Base-by-base conservation (phyloP, 2,797 vertebrate species). In the Coregonus suidteri region DNA sequence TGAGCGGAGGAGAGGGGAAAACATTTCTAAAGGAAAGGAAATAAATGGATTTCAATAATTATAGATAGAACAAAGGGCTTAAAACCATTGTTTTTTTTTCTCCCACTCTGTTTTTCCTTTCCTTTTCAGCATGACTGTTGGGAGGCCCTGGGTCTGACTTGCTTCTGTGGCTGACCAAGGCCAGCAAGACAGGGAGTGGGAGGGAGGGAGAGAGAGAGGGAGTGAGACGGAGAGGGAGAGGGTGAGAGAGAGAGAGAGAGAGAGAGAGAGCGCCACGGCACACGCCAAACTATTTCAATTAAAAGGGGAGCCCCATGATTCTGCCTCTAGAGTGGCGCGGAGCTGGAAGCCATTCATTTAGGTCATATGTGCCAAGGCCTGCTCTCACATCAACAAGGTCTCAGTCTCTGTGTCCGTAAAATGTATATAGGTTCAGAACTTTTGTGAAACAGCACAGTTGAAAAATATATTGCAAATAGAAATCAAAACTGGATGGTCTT, bases 41-140 rank as follows among this genome's bases (percentile, higher is more conserved):
- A 88, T 84, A 85, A 91, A 93, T 87, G 81, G 82, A 81, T 92
- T 93, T 91, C 92, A 93, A 93, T 92, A 93, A 89, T 90, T 83
- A 80, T 83, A 81, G 85, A 86, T 72, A 88, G 85, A 92, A 92
- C 91, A 90, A 88, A 79, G 80, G 76, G 83, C 77, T 81, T 84
- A 87, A 83, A 73, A 0, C 81, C 84, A 86, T 88, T 86, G 85
- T 80, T 83, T 85, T 86, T 86, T 88, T n/a, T 76, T 73, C 71
- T 82, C 41, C 62, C 25, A 25, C 68, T 74, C n/a, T 37, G 64
- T 78, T 20, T 35, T 47, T 34, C n/a, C 35, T 3, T 25, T 30
- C 85, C 75, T 86, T 83, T 54, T 51, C 71, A 73, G 78, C 75
- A 71, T 79, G 86, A 87, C 83, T 80, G 89, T 79, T 79, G 85